Evolutionary conservation across 2,888 invertebrate genomes (phyloP).

Genomic region (Aleiodes alternator): DNA sequence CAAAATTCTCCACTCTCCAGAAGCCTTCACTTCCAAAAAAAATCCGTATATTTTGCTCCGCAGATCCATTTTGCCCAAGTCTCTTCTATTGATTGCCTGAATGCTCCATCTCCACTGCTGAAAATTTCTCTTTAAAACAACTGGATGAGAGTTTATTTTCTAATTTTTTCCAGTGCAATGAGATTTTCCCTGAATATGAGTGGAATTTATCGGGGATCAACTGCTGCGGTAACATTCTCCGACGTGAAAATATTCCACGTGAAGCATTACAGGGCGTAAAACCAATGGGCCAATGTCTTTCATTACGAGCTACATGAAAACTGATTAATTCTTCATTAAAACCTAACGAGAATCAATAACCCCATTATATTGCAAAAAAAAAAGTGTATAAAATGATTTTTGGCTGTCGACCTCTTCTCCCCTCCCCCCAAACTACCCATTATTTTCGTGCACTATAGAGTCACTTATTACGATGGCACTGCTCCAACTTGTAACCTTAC

Average conservation of each 20-base stretch:
- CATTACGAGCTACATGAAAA: slow-evolving; percentile 38
- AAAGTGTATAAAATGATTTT: not conserved
- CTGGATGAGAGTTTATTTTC: not conserved
- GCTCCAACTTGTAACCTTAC: slow-evolving; percentile 31
- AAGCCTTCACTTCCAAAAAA: no score
- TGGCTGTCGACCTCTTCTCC: not conserved
- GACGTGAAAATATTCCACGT: slow-evolving; percentile 61
- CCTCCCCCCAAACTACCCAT: not conserved
- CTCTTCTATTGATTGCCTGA: not conserved
- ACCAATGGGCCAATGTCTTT: slow-evolving; percentile 40
- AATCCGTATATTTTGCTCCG: no score
- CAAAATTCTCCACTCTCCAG: no score
- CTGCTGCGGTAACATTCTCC: slow-evolving; percentile 64
- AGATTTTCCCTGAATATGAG: not conserved
- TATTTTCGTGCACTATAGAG: slow-evolving; percentile 2
- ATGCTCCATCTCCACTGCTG: not conserved
- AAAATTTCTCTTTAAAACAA: not conserved
- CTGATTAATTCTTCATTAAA: no score
- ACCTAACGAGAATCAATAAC: no score
- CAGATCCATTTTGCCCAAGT: no score
- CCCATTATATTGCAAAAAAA: no score
- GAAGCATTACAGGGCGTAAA: slow-evolving; percentile 48
- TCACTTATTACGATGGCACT: slow-evolving; percentile 24
- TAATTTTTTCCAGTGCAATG: not conserved
- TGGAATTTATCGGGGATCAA: slow-evolving; percentile 64